Evolutionary conservation across 2,888 invertebrate species (phyloP).

Genomic region (Hirtodrosophila duncani): DNA sequence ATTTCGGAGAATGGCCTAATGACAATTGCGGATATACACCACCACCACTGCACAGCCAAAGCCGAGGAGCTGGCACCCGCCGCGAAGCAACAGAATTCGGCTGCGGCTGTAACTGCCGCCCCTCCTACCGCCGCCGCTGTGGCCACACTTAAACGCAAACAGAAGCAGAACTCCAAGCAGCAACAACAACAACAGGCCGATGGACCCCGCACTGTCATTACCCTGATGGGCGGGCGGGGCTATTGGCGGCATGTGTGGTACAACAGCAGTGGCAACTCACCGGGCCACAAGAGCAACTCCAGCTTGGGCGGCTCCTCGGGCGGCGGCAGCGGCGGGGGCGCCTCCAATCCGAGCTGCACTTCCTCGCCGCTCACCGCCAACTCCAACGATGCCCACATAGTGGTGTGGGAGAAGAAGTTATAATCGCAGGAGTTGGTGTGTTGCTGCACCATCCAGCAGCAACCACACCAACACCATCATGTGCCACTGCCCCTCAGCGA

Average conservation of each 20-base stretch:
- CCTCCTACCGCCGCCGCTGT: constrained; percentile 61
- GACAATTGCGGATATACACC: constrained; percentile 73
- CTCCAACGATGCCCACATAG: constrained; percentile 91
- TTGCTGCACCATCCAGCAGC: constrained; percentile 60
- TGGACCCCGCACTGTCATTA: constrained; percentile 87
- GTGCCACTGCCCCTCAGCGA: constrained; percentile 44
- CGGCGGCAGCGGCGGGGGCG: constrained; percentile 7
- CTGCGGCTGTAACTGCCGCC: constrained; percentile 36
- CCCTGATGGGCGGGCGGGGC: constrained; percentile 92
- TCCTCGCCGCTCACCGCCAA: constrained; percentile 81
- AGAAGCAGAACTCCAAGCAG: constrained; percentile 71
- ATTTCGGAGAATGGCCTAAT: constrained; percentile 80
- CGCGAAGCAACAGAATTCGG: constrained; percentile 54
- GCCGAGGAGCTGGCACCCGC: constrained; percentile 12
- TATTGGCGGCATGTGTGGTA: constrained; percentile 90
- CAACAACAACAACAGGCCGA: constrained; percentile 73
- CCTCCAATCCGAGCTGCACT: constrained; percentile 15
- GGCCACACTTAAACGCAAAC: constrained; percentile 76
- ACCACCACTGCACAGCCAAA: constrained; percentile 54
- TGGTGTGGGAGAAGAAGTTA: constrained; percentile 93
- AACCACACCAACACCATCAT: constrained; percentile 63
- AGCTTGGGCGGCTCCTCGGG: not conserved
- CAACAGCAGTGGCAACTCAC: constrained; percentile 50
- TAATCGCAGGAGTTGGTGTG: constrained; percentile 79
- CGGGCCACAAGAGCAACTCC: constrained; percentile 22